These are phyloP conservation scores for Drosophila ogumai DNA, from an alignment of 1,140 invertebrate species.

Conservation along the genomic window DNA sequence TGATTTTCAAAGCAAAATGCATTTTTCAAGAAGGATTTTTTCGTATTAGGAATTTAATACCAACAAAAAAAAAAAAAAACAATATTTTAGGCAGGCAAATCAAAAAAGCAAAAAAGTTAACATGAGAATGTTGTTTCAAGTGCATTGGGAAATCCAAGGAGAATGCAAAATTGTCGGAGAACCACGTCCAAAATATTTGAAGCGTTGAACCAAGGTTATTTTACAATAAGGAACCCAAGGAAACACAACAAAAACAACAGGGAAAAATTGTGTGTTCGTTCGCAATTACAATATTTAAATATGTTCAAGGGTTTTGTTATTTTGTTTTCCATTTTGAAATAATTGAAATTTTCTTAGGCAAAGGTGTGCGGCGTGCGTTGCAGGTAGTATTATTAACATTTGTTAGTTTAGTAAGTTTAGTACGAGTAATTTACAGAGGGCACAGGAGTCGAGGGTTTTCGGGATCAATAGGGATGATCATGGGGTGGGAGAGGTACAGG, in stretches of 20 bases:
- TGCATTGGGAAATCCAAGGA: constrained; percentile 1
- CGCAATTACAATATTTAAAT: constrained; percentile 18
- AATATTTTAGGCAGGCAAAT: constrained; percentile 29
- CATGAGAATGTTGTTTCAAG: neutral
- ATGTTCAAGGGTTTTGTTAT: constrained; percentile 8
- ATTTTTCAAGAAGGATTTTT: neutral
- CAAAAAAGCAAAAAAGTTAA: constrained; percentile 1
- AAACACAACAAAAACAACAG: constrained; percentile 8
- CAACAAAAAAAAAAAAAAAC: too few species aligned
- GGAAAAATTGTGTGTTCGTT: constrained; percentile 10
- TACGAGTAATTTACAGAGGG: constrained; percentile 36
- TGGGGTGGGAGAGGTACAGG: neutral
- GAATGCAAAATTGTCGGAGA: constrained; percentile 8
- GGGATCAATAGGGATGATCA: neutral
- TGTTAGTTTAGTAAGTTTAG: constrained; percentile 17
- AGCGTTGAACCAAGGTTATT: constrained; percentile 33
- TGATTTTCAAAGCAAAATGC: neutral
- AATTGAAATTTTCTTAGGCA: constrained; percentile 6
- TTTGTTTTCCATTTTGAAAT: neutral
- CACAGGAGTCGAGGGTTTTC: neutral
- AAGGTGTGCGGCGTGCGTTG: constrained; percentile 46
- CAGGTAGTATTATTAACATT: constrained; percentile 24
- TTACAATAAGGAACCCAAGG: neutral
- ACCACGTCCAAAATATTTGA: constrained; percentile 41
- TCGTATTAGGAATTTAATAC: neutral